Evolutionary conservation across 2,888 invertebrate genomes (phyloP).

Genomic region (Osmoderma eremita): DNA sequence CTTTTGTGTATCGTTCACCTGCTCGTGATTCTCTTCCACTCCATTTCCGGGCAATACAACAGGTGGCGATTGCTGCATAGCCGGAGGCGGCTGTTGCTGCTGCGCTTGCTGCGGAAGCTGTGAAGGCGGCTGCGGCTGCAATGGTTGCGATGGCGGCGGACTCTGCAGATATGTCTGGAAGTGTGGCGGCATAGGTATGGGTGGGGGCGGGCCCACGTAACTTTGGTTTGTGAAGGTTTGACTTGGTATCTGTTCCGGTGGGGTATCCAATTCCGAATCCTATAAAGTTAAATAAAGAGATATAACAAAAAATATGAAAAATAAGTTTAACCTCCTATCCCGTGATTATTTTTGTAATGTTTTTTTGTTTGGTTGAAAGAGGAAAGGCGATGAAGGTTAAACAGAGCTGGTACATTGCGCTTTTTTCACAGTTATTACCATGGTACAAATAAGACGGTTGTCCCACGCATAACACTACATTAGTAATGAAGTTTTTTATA

Average conservation of each 20-base stretch:
- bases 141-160: slow-evolving; percentile 54
- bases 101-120: slow-evolving; percentile 65
- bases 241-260: slow-evolving; percentile 75
- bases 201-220: slow-evolving; percentile 70
- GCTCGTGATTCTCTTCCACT: slow-evolving; percentile 45
- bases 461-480: no score
- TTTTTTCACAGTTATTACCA: no score
- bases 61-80: slow-evolving; percentile 66
- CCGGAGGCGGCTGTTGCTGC: slow-evolving; percentile 61
- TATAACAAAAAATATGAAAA: slow-evolving; percentile 1
- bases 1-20: slow-evolving; percentile 47
- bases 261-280: slow-evolving; percentile 86
- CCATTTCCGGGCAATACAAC: slow-evolving; percentile 39
- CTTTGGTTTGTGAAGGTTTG: slow-evolving; percentile 90
- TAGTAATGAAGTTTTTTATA: no score
- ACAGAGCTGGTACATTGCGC: no score
- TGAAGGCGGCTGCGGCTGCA: slow-evolving; percentile 63
- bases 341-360: no score
- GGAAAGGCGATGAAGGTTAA: no score
- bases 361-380: no score
- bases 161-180: slow-evolving; percentile 60
- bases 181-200: slow-evolving; percentile 68
- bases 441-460: no score
- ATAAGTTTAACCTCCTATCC: no score
- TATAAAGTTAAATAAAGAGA: slow-evolving; percentile 48